Conservation (phyloP, 2,888 invertebrate species). For the Chironomus riparius region DNA sequence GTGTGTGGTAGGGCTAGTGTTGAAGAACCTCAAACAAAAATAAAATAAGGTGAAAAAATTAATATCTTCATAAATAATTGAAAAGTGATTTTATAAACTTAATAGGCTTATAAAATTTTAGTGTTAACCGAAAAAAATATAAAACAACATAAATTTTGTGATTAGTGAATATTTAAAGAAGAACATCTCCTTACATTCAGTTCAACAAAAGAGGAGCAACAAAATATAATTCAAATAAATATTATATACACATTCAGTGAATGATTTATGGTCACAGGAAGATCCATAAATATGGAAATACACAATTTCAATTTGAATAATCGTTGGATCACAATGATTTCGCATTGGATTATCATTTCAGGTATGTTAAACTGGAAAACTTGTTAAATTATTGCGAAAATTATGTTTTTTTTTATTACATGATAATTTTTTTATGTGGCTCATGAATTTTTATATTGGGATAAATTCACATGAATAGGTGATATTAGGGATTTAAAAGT, state of each 20-base stretch:
- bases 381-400: too few relatives aligned
- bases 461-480: too few relatives aligned
- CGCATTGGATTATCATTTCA: conserved; percentile 27
- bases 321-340: conserved; percentile 27
- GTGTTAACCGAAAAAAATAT: not conserved
- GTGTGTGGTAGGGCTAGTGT: too few relatives aligned
- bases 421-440: too few relatives aligned
- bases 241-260: not conserved
- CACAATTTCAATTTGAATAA: conserved; percentile 27
- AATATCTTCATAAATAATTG: too few relatives aligned
- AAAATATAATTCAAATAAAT: not conserved
- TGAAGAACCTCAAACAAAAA: not conserved
- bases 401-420: too few relatives aligned
- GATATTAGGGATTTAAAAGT: too few relatives aligned
- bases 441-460: too few relatives aligned
- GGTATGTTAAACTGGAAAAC: conserved; percentile 6
- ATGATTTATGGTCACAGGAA: conserved; percentile 23
- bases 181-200: not conserved
- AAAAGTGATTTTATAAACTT: not conserved
- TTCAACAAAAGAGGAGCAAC: not conserved
- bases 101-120: too few relatives aligned
- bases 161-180: not conserved
- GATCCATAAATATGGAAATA: conserved; percentile 26
- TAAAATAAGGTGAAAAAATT: not conserved
- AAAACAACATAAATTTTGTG: not conserved